Evolutionary conservation across 2,797 vertebrate species (phyloP).

Genomic region (Tinamus major): DNA sequence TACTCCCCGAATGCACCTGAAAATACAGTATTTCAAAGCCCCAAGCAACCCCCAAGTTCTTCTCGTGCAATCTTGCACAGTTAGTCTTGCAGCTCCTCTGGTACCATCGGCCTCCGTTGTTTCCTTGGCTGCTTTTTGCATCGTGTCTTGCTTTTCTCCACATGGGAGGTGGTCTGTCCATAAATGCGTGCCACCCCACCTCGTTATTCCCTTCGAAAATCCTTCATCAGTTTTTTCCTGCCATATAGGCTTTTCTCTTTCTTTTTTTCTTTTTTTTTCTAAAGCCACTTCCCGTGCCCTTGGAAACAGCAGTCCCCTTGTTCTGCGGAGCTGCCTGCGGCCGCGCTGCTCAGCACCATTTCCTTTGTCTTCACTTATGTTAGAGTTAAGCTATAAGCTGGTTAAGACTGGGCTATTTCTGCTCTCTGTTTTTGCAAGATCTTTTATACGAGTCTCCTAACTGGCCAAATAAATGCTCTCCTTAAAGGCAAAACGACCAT

Average conservation of each 20-base stretch:
- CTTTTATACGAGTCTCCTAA: background rate
- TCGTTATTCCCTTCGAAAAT: slow-evolving; percentile 50
- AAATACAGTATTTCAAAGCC: background rate
- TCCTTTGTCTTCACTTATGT: slow-evolving; percentile 49
- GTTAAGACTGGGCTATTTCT: slow-evolving; percentile 32
- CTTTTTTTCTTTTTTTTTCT: too few relatives aligned
- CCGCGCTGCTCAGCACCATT: slow-evolving; percentile 14
- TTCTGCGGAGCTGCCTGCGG: slow-evolving; percentile 50
- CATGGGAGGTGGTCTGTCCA: slow-evolving; percentile 11
- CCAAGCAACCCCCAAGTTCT: background rate
- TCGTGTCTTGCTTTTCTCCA: slow-evolving; percentile 13
- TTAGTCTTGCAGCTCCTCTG: slow-evolving; percentile 37
- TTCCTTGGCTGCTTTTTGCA: slow-evolving; percentile 43
- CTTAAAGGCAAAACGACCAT: slow-evolving; percentile 10
- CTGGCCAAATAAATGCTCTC: background rate
- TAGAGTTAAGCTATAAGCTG: slow-evolving; percentile 50
- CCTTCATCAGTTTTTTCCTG: slow-evolving; percentile 47
- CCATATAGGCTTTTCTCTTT: background rate
- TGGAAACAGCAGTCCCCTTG: slow-evolving; percentile 37
- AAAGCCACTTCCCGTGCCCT: background rate
- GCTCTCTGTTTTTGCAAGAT: slow-evolving; percentile 10
- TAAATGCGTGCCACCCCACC: slow-evolving; percentile 42
- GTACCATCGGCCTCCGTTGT: slow-evolving; percentile 55
- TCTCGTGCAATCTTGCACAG: slow-evolving; percentile 24
- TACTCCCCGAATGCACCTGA: background rate